Percentiles rank a stretch among this genome's conserved stretches.
Evolutionary conservation across 2,113 vertebrate genomes (phyloP).

Genomic region (Caranx ignobilis): DNA sequence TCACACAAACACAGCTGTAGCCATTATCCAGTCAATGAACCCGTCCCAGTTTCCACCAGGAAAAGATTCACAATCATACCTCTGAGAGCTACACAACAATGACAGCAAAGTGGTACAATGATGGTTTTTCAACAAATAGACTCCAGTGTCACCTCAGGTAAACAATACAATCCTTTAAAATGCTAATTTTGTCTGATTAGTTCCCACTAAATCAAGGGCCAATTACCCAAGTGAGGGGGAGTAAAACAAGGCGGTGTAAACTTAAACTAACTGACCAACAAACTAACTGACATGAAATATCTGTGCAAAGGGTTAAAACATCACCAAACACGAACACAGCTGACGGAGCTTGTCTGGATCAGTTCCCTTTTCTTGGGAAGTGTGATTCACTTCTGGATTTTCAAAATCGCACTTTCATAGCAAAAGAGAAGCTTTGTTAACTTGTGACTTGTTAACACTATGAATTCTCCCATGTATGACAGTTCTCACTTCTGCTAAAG

Average conservation of each 20-base stretch:
- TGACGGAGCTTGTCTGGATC: background rate
- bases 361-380: constrained; percentile 19
- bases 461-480: background rate
- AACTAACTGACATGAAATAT: too few relatives aligned
- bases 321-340: background rate
- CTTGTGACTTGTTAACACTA: background rate
- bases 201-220: background rate
- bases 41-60: background rate
- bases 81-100: constrained; percentile 2
- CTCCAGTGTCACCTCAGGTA: background rate
- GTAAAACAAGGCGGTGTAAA: background rate
- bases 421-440: background rate
- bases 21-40: constrained; percentile 10
- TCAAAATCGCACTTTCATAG: background rate
- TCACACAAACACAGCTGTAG: constrained; percentile 15
- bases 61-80: background rate
- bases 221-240: background rate
- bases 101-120: background rate
- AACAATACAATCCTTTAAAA: background rate
- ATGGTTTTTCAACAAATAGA: background rate
- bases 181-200: background rate
- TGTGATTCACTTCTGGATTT: constrained; percentile 34
- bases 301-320: background rate
- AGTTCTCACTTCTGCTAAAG: background rate
- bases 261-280: too few relatives aligned